Conservation (phyloP, 2,888 invertebrate genomes). For the Chironomus tentans region DNA sequence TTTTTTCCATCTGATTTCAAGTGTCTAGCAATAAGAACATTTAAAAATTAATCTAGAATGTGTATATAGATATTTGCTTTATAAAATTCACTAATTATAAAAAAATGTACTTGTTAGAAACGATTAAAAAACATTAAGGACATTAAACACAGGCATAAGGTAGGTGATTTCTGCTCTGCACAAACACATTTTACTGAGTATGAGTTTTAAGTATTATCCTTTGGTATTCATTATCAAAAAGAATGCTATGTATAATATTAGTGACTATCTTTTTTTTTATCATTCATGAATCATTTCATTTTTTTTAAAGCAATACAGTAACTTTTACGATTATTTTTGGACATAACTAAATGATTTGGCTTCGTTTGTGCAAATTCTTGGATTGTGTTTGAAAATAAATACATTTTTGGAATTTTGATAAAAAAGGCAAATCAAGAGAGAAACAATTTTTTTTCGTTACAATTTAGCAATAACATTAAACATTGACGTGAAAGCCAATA, state of each 20-base stretch:
- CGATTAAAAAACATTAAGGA: too few species aligned
- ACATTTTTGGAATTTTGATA: too few species aligned
- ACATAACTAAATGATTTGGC: background rate
- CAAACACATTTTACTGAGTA: too few species aligned
- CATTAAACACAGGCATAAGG: too few species aligned
- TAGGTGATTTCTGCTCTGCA: too few species aligned
- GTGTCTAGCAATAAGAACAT: background rate
- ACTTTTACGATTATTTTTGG: background rate
- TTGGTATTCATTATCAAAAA: slow-evolving; percentile 4
- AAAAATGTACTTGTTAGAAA: too few species aligned
- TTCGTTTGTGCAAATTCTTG: background rate
- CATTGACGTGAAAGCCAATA: slow-evolving; percentile 3
- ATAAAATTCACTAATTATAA: background rate
- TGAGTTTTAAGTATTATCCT: background rate
- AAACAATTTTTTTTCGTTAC: too few species aligned
- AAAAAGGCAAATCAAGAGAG: too few species aligned
- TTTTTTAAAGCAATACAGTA: background rate
- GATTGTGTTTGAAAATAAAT: too few species aligned
- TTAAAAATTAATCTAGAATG: background rate
- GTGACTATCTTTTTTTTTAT: background rate
- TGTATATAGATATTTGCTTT: background rate
- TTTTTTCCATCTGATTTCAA: background rate
- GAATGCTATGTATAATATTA: background rate
- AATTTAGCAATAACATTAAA: background rate
- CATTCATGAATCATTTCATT: background rate